Base-by-base conservation (phyloP, 2,888 invertebrate genomes). In the Cerceris rybyensis region DNA sequence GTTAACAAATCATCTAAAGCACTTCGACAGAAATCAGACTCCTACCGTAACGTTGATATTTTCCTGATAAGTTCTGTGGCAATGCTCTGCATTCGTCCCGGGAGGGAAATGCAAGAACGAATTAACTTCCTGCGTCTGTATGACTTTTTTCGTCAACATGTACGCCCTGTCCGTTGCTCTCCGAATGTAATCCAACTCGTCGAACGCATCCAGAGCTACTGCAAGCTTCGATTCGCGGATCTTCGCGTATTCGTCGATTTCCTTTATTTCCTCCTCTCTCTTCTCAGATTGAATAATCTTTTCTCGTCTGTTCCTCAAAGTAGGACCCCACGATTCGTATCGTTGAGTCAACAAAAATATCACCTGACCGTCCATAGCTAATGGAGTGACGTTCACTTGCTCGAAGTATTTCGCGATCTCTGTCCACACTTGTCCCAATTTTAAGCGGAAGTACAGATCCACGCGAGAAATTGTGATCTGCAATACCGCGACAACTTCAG, bases 351-450 rank as follows among this genome's bases (percentile, higher is more conserved):
- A 87, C 28, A 89, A 78, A 16, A 86, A 81, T 52, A 93, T 85
- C 78, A 92, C 85, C 65, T 92, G 88, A 2, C 87, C 87, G 80
- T 93, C 93, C 61, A 90, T 83, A 11, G 88, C 90, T 41, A 93
- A 82, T 0, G 93, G 92, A 63, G 83, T 86, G 6, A 93, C 83
- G 6, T 90, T 90, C 6, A 85, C 82, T n/a, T 88, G 85, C 68
- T 91, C 86, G 17, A 93, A 85, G 80, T 93, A 92, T 43, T 80
- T 86, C 13, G 86, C 77, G 2, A 93, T 79, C 83, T 93, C 93
- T 17, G 88, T 80, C 94, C 94, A 94, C 8, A 91, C 88, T 84
- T 94, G 93, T 2, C 93, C 93, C 58, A 93, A 82, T 81, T 93
- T 93, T 60, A 94, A 82, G 7, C 91, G 90, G 42, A 93, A 89